These are phyloP conservation scores for Gymnobelideus leadbeateri DNA, from an alignment of 2,113 vertebrate genomes.

Conservation along the genomic window DNA sequence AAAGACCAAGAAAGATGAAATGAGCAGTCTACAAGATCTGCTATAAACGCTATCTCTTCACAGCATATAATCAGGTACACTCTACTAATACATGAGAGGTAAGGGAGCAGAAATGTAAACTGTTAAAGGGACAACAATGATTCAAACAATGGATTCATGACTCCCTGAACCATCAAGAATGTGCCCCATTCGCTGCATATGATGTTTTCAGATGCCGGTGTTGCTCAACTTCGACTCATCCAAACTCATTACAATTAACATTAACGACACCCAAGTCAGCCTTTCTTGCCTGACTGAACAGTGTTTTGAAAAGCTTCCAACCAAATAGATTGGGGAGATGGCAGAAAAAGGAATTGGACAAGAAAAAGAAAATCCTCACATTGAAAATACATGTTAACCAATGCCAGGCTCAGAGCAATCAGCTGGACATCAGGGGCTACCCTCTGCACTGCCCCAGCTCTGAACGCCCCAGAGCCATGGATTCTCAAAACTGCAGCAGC, in stretches of 20 bases:
- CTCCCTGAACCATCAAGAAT: conserved; percentile 41
- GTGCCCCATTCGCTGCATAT: conserved; percentile 27
- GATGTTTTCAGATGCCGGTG: neutral
- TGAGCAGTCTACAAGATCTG: neutral
- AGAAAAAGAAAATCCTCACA: neutral
- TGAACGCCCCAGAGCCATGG: too few species aligned
- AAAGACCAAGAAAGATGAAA: conserved; percentile 54
- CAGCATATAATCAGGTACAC: conserved; percentile 50
- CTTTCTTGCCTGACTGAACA: neutral
- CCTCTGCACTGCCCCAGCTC: too few species aligned
- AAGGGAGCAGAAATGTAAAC: conserved; percentile 16
- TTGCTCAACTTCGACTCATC: conserved; percentile 50
- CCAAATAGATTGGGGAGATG: conserved; percentile 5
- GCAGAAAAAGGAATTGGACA: conserved; percentile 39
- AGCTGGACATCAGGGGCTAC: too few species aligned
- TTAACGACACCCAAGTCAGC: neutral
- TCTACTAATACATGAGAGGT: conserved; percentile 43
- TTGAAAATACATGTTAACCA: neutral
- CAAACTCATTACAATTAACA: conserved; percentile 17
- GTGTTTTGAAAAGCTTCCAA: conserved; percentile 31
- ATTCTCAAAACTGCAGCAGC: too few species aligned
- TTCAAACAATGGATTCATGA: conserved; percentile 31
- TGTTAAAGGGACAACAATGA: conserved; percentile 33
- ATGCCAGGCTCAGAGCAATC: too few species aligned
- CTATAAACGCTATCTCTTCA: conserved; percentile 16